A percentile compares a stretch with the other conserved stretches of the same genome.
Conservation (phyloP, 2,113 vertebrate genomes). For the Atlantisia rogersi region DNA sequence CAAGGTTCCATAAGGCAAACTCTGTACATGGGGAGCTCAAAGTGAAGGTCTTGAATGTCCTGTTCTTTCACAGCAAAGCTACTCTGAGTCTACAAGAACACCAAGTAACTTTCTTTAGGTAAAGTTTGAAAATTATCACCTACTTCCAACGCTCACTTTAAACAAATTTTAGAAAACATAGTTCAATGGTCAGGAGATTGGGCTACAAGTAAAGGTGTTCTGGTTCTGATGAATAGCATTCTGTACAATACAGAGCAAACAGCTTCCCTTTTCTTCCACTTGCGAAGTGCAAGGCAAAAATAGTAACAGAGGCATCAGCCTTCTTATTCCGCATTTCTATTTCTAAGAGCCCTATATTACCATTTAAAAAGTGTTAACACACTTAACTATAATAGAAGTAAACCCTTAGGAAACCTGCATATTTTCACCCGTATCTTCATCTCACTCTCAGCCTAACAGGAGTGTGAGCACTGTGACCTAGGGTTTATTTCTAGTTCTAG, state of each 20-base stretch:
- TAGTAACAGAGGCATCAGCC: not conserved
- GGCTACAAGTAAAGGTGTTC: not conserved
- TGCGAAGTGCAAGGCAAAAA: not conserved
- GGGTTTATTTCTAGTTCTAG: not conserved
- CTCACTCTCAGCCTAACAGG: not conserved
- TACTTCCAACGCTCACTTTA: not conserved
- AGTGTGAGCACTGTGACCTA: not conserved
- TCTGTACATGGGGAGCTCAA: fast-evolving
- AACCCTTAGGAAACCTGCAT: not conserved
- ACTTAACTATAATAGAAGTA: not conserved
- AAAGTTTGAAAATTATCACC: not conserved
- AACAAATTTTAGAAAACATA: not conserved
- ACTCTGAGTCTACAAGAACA: not conserved
- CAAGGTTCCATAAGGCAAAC: not conserved
- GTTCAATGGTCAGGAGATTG: not conserved
- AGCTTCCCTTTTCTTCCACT: not conserved
- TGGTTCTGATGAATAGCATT: not conserved
- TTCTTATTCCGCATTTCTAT: not conserved
- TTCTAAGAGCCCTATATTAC: not conserved
- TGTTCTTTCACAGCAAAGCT: not conserved
- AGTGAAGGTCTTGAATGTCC: not conserved
- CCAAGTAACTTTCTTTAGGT: not conserved
- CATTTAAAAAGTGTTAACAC: not conserved
- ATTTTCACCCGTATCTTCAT: not conserved
- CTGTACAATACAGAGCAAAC: not conserved